These are phyloP conservation scores for Tyrannus savana DNA, from an alignment of 2,113 vertebrate genomes.

Conservation along the genomic window DNA sequence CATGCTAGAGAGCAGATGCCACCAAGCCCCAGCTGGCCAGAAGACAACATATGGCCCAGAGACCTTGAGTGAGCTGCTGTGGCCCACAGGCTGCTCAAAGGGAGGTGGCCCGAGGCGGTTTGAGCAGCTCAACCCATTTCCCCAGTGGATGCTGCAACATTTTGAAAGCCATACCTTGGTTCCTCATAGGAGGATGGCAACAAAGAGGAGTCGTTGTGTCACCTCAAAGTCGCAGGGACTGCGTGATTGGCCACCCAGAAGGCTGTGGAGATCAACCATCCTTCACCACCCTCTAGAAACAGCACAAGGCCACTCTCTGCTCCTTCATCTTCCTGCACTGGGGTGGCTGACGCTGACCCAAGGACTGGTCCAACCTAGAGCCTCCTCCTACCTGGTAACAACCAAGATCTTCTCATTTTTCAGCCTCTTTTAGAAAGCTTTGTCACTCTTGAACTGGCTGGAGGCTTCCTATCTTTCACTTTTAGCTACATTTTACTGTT, in stretches of 20 bases:
- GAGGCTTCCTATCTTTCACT: background rate
- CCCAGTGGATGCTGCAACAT: accelerated
- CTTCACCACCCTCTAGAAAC: background rate
- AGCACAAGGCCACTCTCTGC: background rate
- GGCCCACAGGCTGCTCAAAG: background rate
- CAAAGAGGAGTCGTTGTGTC: background rate
- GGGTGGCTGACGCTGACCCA: background rate
- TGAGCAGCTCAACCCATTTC: background rate
- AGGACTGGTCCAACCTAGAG: background rate
- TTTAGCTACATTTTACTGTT: background rate
- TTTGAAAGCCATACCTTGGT: background rate
- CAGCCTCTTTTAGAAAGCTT: background rate
- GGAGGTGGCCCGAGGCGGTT: background rate
- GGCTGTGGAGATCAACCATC: background rate
- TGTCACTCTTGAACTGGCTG: background rate
- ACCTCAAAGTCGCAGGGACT: background rate
- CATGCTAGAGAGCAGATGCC: background rate
- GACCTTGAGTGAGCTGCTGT: background rate
- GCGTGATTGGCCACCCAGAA: background rate
- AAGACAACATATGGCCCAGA: background rate
- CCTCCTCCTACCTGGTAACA: constrained; percentile 2
- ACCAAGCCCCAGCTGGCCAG: background rate
- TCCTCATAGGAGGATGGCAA: background rate
- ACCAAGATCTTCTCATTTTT: background rate
- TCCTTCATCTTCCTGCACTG: background rate